Evolutionary conservation across 2,888 invertebrate genomes (phyloP), one percentile per base, ranked within the genome.

Genomic region (Nomada hirtipes): DNA sequence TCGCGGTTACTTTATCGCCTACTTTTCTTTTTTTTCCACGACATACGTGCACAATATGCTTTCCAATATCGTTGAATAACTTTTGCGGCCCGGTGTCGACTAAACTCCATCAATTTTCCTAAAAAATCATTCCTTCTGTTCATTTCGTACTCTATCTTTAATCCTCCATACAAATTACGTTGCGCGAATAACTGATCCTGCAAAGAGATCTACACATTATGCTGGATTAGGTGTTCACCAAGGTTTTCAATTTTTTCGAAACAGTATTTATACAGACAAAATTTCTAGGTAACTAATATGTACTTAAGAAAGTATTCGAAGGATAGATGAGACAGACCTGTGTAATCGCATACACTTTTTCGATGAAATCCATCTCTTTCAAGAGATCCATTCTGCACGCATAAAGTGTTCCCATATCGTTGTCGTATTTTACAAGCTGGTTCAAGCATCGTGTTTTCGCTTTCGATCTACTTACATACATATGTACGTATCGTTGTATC

Each of bases 21-120:
- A 68, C 87, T 89, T 61, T 86, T 92, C 70, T 89, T 92, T 79
- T 89, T 92, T 29, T 79, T 89, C 13, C 86, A 72, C 11, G 73
- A 67, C 18, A 82, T 76, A 11, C 91, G 89, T 72, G 87, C 86
- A 69, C 77, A 84, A 83, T 90, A 90, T 9, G 65, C 82, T 70
- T 90, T 90, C 93, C 93, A 93, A 4, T 86, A 89, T 61, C 76
- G 89, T 68, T 93, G 93, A 72, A 93, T 92, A 20, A 92, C 87
- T 70, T 79, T 91, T 9, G 92, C 92, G 0, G 93, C 93, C 0
- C 90, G 91, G 80, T 91, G 91, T 60, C 82, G 88, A 60, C 88
- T 81, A 57, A 92, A 92, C 60, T 84, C 76, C 15, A 91, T 87
- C 44, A 93, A 23, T 57, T 84, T 81, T 53, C 84, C 85, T 15